phyloP scores from a whole-genome alignment of 2,113 vertebrate species.

The Terrapene triunguis region DNA sequence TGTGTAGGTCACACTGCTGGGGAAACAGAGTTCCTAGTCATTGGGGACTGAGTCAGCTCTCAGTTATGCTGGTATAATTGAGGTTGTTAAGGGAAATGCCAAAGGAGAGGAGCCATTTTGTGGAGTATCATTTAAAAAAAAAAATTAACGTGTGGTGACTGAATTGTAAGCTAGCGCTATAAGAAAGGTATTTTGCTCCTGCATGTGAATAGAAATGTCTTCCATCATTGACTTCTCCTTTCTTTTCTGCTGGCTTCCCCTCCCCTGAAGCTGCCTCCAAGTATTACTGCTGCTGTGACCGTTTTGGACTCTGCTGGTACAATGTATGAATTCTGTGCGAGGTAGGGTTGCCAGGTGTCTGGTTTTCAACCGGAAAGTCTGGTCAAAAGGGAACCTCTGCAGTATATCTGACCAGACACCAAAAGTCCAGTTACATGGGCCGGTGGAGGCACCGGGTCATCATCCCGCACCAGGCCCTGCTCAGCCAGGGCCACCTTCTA shows the following conservation, averaged over 20 bases:
- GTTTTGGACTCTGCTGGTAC: too few relatives aligned
- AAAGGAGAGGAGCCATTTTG: neutral
- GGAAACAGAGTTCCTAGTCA: neutral
- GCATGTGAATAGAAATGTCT: neutral
- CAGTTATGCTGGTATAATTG: neutral
- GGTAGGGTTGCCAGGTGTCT: too few relatives aligned
- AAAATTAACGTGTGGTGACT: too few relatives aligned
- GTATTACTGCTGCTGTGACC: too few relatives aligned
- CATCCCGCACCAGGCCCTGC: too few relatives aligned
- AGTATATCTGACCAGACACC: too few relatives aligned
- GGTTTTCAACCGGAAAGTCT: too few relatives aligned
- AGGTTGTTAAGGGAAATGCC: neutral
- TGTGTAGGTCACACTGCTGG: neutral
- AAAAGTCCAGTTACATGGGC: too few relatives aligned
- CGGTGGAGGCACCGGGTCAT: too few relatives aligned
- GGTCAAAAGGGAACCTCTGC: too few relatives aligned
- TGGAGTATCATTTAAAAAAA: neutral
- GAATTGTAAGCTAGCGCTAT: neutral
- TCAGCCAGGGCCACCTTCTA: too few relatives aligned
- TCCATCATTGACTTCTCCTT: neutral
- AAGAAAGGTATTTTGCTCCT: neutral
- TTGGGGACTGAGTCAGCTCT: neutral
- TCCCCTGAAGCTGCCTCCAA: fast-evolving
- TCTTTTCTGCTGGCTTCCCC: neutral
- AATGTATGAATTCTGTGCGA: too few relatives aligned